phyloP scores from a whole-genome alignment of 2,113 vertebrate genomes.

The Bettongia penicillata region DNA sequence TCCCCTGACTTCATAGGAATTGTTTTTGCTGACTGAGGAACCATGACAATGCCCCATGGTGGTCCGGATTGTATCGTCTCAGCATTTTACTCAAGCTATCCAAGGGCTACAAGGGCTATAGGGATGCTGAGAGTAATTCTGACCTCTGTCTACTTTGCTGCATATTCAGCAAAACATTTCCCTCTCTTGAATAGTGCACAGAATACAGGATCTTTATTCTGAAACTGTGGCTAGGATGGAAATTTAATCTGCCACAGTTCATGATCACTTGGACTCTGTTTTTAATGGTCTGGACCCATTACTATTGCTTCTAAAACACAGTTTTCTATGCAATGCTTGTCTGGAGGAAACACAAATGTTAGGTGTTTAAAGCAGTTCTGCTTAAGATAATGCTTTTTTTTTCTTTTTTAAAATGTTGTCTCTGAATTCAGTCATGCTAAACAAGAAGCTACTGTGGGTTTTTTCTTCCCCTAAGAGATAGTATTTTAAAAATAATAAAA shows the following conservation, averaged over 20 bases:
- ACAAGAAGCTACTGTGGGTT: not conserved
- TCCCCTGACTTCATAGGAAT: constrained; percentile 37
- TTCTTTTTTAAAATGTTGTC: not conserved
- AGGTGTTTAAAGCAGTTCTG: not conserved
- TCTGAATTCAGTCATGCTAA: not conserved
- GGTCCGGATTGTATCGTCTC: not conserved
- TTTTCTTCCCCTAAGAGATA: not conserved
- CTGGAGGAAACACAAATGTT: not conserved
- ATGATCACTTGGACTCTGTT: not conserved
- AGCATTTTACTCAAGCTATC: not conserved
- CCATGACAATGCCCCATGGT: constrained; percentile 6
- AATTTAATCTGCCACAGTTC: not conserved
- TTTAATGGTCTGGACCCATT: not conserved
- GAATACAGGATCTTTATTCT: constrained; percentile 8
- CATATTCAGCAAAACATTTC: not conserved
- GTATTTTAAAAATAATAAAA: not conserved
- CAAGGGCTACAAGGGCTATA: constrained; percentile 15
- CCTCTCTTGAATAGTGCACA: constrained; percentile 34
- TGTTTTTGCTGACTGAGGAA: constrained; percentile 35
- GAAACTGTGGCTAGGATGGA: not conserved
- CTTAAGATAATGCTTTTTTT: not conserved
- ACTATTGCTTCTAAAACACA: not conserved
- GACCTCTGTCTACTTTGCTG: constrained; percentile 45
- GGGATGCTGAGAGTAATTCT: constrained; percentile 29
- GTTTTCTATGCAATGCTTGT: not conserved